Conservation (phyloP, 2,797 vertebrate genomes). For the Brachymystax lenok region DNA sequence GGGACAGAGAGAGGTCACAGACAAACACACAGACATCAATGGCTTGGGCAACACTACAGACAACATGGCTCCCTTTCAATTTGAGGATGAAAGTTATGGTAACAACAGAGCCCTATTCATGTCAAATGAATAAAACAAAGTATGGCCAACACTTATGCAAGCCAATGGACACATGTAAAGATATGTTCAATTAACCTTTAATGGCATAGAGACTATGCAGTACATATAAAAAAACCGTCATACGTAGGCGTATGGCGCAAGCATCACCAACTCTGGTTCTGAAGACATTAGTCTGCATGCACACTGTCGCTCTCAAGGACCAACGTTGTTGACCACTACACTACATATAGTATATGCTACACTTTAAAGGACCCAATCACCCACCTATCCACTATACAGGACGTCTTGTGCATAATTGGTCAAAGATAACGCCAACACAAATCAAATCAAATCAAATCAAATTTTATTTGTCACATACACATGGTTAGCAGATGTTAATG, state of each 20-base stretch:
- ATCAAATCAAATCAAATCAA: no score
- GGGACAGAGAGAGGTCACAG: neutral
- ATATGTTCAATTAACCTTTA: neutral
- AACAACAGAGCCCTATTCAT: neutral
- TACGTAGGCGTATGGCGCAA: no score
- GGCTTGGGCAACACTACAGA: neutral
- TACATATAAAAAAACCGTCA: no score
- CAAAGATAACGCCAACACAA: neutral
- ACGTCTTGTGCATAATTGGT: neutral
- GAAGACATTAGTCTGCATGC: no score
- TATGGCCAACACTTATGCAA: neutral
- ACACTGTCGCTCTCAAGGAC: no score
- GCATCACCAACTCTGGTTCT: no score
- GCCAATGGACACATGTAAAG: neutral
- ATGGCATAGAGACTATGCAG: no score
- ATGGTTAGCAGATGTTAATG: no score
- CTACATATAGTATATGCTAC: neutral
- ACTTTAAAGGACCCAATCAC: neutral
- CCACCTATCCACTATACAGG: neutral
- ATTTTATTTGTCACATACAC: no score
- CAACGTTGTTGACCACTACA: neutral
- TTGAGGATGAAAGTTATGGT: neutral
- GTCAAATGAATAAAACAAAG: neutral
- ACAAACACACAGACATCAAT: neutral
- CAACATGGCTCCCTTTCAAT: no score